A percentile compares a stretch with the other conserved stretches of the same genome.
Evolutionary conservation across 2,888 invertebrate species (phyloP).

Genomic region (Theretra japonica): DNA sequence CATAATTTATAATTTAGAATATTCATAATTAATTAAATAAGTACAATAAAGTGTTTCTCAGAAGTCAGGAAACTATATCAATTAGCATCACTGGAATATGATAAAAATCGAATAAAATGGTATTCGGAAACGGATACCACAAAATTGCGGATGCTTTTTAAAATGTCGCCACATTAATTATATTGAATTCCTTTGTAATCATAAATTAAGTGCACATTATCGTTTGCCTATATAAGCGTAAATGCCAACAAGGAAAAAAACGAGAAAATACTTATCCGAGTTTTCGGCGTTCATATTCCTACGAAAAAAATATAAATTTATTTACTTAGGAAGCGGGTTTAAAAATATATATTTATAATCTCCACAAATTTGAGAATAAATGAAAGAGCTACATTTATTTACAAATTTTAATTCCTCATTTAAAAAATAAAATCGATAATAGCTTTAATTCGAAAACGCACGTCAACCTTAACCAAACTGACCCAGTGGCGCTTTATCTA

Average conservation of each 20-base stretch:
- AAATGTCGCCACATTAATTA: constrained; percentile 8
- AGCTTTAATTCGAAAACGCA: background rate
- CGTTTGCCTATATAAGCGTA: background rate
- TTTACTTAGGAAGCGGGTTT: too few relatives aligned
- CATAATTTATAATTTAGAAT: too few relatives aligned
- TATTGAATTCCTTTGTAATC: background rate
- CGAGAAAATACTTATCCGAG: too few relatives aligned
- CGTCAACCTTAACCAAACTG: background rate
- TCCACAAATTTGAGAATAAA: too few relatives aligned
- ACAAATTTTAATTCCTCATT: too few relatives aligned
- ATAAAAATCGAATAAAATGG: background rate
- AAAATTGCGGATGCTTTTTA: background rate
- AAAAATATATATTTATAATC: too few relatives aligned
- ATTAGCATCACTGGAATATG: background rate
- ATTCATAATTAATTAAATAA: too few relatives aligned
- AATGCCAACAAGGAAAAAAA: too few relatives aligned
- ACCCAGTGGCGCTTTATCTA: constrained; percentile 16
- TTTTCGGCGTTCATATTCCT: too few relatives aligned
- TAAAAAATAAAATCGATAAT: too few relatives aligned
- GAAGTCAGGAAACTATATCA: background rate
- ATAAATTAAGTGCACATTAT: background rate
- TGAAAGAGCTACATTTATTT: too few relatives aligned
- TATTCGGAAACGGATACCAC: constrained; percentile 4
- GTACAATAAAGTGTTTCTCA: background rate
- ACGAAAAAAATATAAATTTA: too few relatives aligned